A percentile compares a stretch with the other conserved stretches of the same genome.
These are phyloP conservation scores for human DNA, from an alignment of 2,113 vertebrate genomes.

Conservation along the genomic window GRCh38 chr6:148445501-148446000, in stretches of 20 bases:
- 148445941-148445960: neutral
- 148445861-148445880: fast-evolving
- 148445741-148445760: neutral
- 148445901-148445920: neutral
- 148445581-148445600: fast-evolving
- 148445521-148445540: neutral
- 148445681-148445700: neutral
- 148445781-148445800: too few relatives aligned
- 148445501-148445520: neutral
- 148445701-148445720: neutral
- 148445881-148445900: neutral
- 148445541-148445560: too few relatives aligned
- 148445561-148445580: neutral
- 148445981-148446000: neutral
- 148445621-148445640: neutral
- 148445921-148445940: neutral
- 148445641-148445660: neutral
- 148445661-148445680: neutral
- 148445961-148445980: neutral
- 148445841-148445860: neutral
- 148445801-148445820: neutral
- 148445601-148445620: neutral
- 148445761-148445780: neutral
- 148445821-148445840: neutral
- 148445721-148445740: neutral